phyloP scores from a whole-genome alignment of 2,797 vertebrate genomes.

The Typhlichthys subterraneus region DNA sequence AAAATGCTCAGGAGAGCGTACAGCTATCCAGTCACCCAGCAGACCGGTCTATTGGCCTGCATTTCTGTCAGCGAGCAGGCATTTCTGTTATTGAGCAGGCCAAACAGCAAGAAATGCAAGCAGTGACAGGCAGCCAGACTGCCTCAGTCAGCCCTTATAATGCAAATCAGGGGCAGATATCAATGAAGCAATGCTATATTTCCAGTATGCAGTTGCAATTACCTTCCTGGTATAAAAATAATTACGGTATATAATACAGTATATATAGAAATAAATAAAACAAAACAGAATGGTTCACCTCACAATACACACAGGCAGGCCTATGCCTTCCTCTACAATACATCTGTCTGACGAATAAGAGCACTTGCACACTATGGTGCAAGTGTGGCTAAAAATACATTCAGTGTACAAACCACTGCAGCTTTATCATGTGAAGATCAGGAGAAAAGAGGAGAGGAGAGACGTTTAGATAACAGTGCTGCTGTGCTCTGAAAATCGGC shows the following conservation, averaged over 20 bases:
- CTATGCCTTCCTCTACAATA: slow-evolving; percentile 9
- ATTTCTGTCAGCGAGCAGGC: slow-evolving; percentile 33
- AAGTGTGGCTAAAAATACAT: slow-evolving; percentile 50
- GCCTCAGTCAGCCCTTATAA: no score
- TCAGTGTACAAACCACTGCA: slow-evolving; percentile 42
- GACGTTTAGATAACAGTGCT: slow-evolving; percentile 57
- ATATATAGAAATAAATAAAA: no score
- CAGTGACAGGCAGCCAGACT: no score
- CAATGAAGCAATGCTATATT: no score
- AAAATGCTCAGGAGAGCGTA: slow-evolving; percentile 39
- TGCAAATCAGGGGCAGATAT: no score
- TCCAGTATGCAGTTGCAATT: no score
- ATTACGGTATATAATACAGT: no score
- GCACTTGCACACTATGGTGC: slow-evolving; percentile 22
- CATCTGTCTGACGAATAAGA: slow-evolving; percentile 16
- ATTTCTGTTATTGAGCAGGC: slow-evolving; percentile 25
- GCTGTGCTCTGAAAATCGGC: slow-evolving; percentile 65
- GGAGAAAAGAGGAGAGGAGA: slow-evolving; percentile 10
- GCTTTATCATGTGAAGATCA: slow-evolving; percentile 54
- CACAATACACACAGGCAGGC: slow-evolving; percentile 5
- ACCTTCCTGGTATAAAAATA: no score
- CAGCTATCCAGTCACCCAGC: slow-evolving; percentile 36
- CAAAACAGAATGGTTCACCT: not conserved
- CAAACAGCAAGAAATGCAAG: slow-evolving; percentile 1
- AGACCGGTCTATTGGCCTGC: slow-evolving; percentile 49